Percentiles rank a stretch among this genome's conserved stretches.
Evolutionary conservation across 2,888 invertebrate species (phyloP).

Genomic region (Frankliniella intonsa): DNA sequence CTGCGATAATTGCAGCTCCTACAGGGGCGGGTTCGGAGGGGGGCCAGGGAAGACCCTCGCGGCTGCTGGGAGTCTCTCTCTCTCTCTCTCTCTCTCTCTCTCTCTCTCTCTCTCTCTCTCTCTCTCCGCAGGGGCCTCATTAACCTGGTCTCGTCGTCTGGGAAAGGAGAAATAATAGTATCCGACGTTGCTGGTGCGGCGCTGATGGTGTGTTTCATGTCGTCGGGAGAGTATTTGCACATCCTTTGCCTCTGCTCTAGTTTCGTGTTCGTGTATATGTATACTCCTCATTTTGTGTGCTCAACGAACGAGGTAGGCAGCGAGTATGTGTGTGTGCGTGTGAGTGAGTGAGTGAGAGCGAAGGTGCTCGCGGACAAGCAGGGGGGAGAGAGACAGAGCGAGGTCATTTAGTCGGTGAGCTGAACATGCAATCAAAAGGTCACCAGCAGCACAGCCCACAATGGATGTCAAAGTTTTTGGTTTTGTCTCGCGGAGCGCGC

Average conservation of each 20-base stretch:
- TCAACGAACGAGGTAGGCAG: neutral
- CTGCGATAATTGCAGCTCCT: neutral
- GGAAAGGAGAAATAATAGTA: too few relatives aligned
- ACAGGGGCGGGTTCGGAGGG: neutral
- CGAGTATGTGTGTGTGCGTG: neutral
- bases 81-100: too few relatives aligned
- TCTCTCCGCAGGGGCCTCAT: too few relatives aligned
- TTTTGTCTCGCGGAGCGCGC: neutral
- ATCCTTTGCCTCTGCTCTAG: too few relatives aligned
- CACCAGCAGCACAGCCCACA: neutral
- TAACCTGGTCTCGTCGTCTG: too few relatives aligned
- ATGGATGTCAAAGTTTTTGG: slow-evolving; percentile 15
- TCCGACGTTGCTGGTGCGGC: too few relatives aligned
- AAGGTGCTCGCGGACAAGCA: neutral
- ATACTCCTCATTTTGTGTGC: too few relatives aligned
- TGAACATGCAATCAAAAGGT: slow-evolving; percentile 21
- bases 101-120: too few relatives aligned
- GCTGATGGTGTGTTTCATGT: neutral
- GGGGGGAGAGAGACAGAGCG: neutral
- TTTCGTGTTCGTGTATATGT: too few relatives aligned
- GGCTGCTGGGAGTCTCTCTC: too few relatives aligned
- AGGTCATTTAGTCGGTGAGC: slow-evolving; percentile 1
- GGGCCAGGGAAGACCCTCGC: neutral
- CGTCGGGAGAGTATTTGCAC: too few relatives aligned
- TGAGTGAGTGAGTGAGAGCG: neutral